Conservation (phyloP, 2,113 vertebrate species). For the Dendropsophus ebraccatus region DNA sequence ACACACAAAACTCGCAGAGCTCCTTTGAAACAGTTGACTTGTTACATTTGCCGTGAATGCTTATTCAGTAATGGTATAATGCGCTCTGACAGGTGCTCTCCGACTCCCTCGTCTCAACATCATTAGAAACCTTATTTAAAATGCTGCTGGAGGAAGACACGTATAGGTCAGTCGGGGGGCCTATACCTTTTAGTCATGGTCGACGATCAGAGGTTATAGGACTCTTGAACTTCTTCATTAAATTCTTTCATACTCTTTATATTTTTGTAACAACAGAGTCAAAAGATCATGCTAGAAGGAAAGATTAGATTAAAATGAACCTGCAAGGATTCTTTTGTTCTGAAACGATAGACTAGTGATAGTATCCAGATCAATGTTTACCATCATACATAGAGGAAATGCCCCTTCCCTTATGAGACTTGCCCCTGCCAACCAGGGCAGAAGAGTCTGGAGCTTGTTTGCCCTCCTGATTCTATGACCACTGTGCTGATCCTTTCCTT, state of each 20-base stretch:
- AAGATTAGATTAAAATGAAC: not conserved
- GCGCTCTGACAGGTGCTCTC: conserved; percentile 41
- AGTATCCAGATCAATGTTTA: too few relatives aligned
- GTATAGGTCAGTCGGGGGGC: conserved; percentile 2
- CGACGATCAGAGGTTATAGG: not conserved
- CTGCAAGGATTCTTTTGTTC: not conserved
- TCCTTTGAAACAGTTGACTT: conserved; percentile 26
- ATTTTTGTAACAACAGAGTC: not conserved
- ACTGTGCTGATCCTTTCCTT: too few relatives aligned
- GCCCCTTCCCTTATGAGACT: too few relatives aligned
- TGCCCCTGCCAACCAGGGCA: too few relatives aligned
- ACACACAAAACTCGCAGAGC: not conserved
- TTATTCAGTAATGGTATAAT: conserved; percentile 21
- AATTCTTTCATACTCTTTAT: not conserved
- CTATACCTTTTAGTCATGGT: not conserved
- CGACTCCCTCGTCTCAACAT: conserved; percentile 23
- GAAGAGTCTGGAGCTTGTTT: too few relatives aligned
- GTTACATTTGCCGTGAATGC: conserved; percentile 18
- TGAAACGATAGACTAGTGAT: too few relatives aligned
- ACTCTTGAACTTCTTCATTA: not conserved
- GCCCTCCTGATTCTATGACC: too few relatives aligned
- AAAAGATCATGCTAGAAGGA: not conserved
- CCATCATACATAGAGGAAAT: not conserved
- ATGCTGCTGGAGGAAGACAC: conserved; percentile 13
- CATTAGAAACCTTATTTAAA: conserved; percentile 48